These are phyloP conservation scores for Dryoscopus gambensis DNA, from an alignment of 2,113 vertebrate genomes.

Conservation along the genomic window DNA sequence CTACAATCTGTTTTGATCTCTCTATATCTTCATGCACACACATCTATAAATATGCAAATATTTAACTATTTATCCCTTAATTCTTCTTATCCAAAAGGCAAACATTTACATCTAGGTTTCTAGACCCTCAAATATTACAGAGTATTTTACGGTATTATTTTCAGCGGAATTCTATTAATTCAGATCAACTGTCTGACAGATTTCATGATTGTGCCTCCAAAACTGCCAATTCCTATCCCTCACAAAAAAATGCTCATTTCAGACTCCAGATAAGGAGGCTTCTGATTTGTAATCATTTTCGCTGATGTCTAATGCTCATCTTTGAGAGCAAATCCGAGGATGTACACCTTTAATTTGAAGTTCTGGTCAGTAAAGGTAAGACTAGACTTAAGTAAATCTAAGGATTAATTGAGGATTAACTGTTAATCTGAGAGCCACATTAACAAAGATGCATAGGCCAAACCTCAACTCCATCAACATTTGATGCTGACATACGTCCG, in stretches of 20 bases:
- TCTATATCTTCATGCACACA: background rate
- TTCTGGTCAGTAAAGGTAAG: background rate
- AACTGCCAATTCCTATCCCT: background rate
- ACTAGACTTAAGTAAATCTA: background rate
- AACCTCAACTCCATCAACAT: background rate
- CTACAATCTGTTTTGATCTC: background rate
- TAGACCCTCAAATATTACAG: background rate
- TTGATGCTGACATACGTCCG: background rate
- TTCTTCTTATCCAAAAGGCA: background rate
- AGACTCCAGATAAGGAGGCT: background rate
- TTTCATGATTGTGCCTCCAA: background rate
- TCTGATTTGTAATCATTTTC: background rate
- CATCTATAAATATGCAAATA: background rate
- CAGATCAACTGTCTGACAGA: background rate
- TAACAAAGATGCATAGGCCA: background rate
- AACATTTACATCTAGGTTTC: background rate
- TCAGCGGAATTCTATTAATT: background rate
- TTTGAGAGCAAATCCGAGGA: background rate
- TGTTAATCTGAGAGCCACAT: background rate
- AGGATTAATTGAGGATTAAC: slow-evolving; percentile 13
- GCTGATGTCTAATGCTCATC: background rate
- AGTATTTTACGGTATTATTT: background rate
- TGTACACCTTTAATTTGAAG: background rate
- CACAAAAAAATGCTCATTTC: background rate
- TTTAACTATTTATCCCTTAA: background rate